Evolutionary conservation across 2,797 vertebrate species (phyloP).

Genomic region (Chelon auratus): DNA sequence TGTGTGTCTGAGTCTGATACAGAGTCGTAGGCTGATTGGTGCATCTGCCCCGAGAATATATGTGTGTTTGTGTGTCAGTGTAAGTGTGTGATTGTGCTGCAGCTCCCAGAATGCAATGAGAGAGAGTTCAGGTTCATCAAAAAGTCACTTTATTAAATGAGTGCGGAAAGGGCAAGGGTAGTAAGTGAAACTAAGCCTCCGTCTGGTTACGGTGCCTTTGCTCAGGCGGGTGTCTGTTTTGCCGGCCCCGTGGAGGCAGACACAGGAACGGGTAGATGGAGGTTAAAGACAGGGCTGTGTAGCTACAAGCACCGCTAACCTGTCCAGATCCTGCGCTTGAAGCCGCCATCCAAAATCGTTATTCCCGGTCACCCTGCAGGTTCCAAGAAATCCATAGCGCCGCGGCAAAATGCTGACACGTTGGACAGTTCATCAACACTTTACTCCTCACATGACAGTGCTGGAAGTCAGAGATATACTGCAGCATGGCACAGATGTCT

Average conservation of each 20-base stretch:
- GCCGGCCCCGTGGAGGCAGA: not conserved
- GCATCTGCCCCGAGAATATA: constrained; percentile 44
- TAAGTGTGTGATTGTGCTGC: constrained; percentile 15
- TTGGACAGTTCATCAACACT: constrained; percentile 38
- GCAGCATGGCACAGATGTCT: constrained; percentile 18
- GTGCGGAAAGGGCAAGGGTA: constrained; percentile 41
- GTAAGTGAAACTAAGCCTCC: constrained; percentile 66
- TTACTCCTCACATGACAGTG: constrained; percentile 22
- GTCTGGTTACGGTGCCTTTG: constrained; percentile 48
- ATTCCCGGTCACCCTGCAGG: constrained; percentile 45
- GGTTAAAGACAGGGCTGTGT: constrained; percentile 60
- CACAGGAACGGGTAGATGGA: constrained; percentile 12
- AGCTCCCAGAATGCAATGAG: constrained; percentile 36
- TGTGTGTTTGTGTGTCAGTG: constrained; percentile 19
- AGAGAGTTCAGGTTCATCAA: constrained; percentile 58
- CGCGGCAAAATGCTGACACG: constrained; percentile 14
- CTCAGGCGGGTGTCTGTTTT: constrained; percentile 13
- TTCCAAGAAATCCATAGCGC: constrained; percentile 57
- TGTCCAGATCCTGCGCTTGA: constrained; percentile 43
- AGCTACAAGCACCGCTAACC: constrained; percentile 64
- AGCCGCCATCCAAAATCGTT: constrained; percentile 61
- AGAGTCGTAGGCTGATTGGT: constrained; percentile 71
- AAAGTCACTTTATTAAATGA: constrained; percentile 70
- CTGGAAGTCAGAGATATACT: constrained; percentile 7
- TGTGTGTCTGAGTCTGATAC: constrained; percentile 75